Evolutionary conservation across 1,140 invertebrate species (phyloP).

Genomic region (Diplogasteroides magnus): DNA sequence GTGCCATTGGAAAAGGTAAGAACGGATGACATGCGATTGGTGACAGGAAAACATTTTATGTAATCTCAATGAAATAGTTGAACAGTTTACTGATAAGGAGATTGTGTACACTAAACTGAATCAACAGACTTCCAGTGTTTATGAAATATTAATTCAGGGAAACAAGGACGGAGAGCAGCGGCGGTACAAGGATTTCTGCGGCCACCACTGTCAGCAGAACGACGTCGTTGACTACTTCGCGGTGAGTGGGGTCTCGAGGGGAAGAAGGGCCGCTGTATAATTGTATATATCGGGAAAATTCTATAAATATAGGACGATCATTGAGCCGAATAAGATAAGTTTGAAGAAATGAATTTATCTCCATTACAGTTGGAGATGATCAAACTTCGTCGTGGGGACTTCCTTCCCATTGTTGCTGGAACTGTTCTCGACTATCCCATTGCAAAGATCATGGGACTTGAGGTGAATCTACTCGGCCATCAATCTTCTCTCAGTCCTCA

Average conservation of each 20-base stretch:
- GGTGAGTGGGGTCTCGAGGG: too few relatives aligned
- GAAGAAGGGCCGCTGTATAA: too few relatives aligned
- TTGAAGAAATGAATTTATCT: too few relatives aligned
- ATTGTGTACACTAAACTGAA: too few relatives aligned
- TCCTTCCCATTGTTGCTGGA: neutral
- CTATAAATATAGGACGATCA: too few relatives aligned
- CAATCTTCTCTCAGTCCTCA: too few relatives aligned
- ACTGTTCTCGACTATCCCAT: neutral
- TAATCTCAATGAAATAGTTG: neutral
- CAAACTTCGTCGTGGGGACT: neutral
- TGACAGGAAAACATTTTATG: neutral
- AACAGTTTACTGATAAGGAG: too few relatives aligned
- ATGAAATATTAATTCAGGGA: neutral
- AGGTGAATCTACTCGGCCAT: too few relatives aligned
- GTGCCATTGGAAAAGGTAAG: neutral
- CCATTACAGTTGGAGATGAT: neutral
- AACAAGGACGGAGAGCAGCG: neutral
- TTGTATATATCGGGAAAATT: too few relatives aligned
- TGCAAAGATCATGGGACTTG: neutral
- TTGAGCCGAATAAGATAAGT: too few relatives aligned
- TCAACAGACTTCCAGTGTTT: too few relatives aligned
- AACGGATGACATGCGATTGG: neutral
- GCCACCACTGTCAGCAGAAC: neutral
- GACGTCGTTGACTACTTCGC: neutral
- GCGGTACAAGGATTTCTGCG: neutral